These are phyloP conservation scores for Euthynnus affinis DNA, from an alignment of 2,797 vertebrate species.

Conservation along the genomic window DNA sequence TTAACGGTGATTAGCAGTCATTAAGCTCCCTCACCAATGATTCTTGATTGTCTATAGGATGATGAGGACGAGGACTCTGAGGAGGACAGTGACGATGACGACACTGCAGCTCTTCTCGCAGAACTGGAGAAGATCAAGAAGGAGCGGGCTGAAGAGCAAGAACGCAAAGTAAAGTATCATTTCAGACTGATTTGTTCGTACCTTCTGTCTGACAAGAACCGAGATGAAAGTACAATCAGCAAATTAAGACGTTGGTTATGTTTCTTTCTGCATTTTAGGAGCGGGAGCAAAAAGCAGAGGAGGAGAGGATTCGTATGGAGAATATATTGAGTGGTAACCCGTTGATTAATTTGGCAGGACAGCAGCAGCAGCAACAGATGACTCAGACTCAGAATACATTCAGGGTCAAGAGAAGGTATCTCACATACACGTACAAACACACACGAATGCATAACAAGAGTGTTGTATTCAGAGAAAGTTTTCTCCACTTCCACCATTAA, in stretches of 20 bases:
- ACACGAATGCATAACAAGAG: not conserved
- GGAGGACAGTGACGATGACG: slow-evolving; percentile 95
- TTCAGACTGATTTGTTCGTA: slow-evolving; percentile 7
- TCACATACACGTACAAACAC: slow-evolving; percentile 1
- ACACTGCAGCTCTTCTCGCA: slow-evolving; percentile 96
- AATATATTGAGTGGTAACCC: slow-evolving; percentile 99
- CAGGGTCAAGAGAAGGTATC: slow-evolving; percentile 97
- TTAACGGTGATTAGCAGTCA: slow-evolving; percentile 1
- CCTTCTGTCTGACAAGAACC: not conserved
- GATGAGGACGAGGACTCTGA: slow-evolving; percentile 93
- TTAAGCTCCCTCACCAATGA: not conserved
- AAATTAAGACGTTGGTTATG: rapidly evolving
- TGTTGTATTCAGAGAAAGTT: not conserved
- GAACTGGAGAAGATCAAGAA: slow-evolving; percentile 99
- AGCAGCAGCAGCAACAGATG: slow-evolving; percentile 84
- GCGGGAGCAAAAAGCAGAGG: slow-evolving; percentile 97
- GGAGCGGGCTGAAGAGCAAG: slow-evolving; percentile 96
- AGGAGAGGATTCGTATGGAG: slow-evolving; percentile 98
- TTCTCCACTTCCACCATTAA: not conserved
- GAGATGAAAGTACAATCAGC: not conserved
- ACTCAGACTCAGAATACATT: slow-evolving; percentile 88
- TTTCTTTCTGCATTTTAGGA: slow-evolving; percentile 84
- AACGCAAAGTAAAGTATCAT: slow-evolving; percentile 90
- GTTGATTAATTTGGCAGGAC: slow-evolving; percentile 93
- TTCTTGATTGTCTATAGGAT: slow-evolving; percentile 78